Evolutionary conservation across 1,140 invertebrate genomes (phyloP), one percentile per base, ranked within the genome.

Genomic region (Aphelenchoides fujianensis): DNA sequence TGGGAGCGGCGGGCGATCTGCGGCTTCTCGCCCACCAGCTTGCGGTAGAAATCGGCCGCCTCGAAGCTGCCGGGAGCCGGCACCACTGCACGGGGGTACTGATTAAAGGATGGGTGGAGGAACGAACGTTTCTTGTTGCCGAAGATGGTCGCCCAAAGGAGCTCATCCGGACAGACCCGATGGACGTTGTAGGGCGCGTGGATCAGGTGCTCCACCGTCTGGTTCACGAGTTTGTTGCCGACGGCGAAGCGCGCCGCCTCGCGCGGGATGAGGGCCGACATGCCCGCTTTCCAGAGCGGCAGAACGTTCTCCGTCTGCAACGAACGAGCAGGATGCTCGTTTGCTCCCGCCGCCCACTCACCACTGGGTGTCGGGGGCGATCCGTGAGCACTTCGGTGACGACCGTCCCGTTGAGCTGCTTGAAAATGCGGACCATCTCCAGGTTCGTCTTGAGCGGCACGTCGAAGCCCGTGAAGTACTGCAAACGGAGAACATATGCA

Each of bases 401-500:
- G 1, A 79, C 62, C 0, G 77, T 76, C 2, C 76, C 73, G 53
- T 80, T 80, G 1, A 80, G 52, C 28, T 68, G 64, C 57, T 82
- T 82, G 57, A 81, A 76, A 52, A 80, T 73, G n/a, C 79, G 32
- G 16, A 82, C 79, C 80, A 80, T 82, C 53, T 80, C 79, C 9
- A 81, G 52, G 70, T 81, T 81, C 28, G 79, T 81, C 53, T 83
- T 78, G 32, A 81, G 64, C 16, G 79, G 79, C 16, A 81, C 36
- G 64, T 81, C 62, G 30, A 36, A 66, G 67, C 3, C 62, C 34
- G 5, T 48, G 5, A 54, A 67, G 27, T 66, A 36, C 62, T 66
- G 67, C n/a, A 66, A 66, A 19, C 41, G 23, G 23, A n/a, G n/a
- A n/a, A n/a, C n/a, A n/a, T n/a, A n/a, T n/a, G n/a, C n/a, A n/a